Evolutionary conservation across 2,113 vertebrate genomes (phyloP), one percentile per base, ranked within the genome.

Genomic region (Misgurnus mizolepis): DNA sequence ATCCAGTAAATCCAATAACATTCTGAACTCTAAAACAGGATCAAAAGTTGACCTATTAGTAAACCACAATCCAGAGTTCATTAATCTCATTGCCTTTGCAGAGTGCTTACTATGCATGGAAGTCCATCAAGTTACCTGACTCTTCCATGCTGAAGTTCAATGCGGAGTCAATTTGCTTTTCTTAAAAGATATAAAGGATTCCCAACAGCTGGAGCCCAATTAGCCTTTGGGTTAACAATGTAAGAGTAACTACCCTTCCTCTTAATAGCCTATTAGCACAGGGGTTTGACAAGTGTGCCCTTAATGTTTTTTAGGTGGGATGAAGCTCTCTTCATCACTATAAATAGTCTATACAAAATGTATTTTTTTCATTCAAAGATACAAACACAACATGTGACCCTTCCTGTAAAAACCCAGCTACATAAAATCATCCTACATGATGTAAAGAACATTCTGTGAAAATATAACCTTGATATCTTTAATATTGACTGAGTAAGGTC

Each of bases 251-350:
- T 86, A 89, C 83, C 88, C 86, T 86, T 87, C 88, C 85, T 87
- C 87, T 82, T 91, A 89, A 91, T 92, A 88, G 86, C 85, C 87
- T 88, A 89, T 91, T 91, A 90, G 85, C 88, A 85, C 85, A 88
- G 79, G 83, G 86, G 89, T 79, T 18, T 68, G 89, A 87, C 79
- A 73, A 89, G 82, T 83, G 78, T 85, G 80, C 85, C 43, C 60
- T 34, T 60, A 62, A 76, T 76, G 73, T 49, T n/a, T n/a, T n/a
- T n/a, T n/a, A 75, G 72, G 5, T 62, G 43, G 22, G 18, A 58
- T 49, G 64, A 76, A 62, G 22, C 4, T 45, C 41, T 47, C 5
- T 34, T 34, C 27, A 34, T 34, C 27, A 34, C 27, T 34, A 2
- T 34, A 22, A 0, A 34, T 34, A 34, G 27, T 34, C 27, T 34